Conservation (phyloP, 2,888 invertebrate species). For the Rhingia rostrata region DNA sequence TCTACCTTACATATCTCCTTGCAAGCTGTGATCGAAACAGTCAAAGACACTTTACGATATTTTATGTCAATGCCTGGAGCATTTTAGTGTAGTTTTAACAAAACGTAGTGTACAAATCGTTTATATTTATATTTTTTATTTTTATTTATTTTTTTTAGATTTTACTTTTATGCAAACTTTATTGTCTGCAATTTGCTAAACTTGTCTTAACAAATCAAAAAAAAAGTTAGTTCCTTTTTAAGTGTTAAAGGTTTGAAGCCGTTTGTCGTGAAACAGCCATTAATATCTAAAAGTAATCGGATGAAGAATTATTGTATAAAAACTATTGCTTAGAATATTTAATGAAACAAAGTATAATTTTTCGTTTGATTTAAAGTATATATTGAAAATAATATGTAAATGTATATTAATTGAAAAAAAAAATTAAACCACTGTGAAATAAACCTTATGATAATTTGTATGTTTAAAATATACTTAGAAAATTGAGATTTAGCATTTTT, state of each 20-base stretch:
- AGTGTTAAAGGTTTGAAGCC: conserved; percentile 50
- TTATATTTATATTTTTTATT: conserved; percentile 4
- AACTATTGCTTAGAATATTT: conserved; percentile 33
- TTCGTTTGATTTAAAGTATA: conserved; percentile 23
- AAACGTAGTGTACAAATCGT: conserved; percentile 59
- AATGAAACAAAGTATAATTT: conserved; percentile 8
- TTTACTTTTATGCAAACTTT: conserved; percentile 31
- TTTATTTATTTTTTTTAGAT: conserved; percentile 1
- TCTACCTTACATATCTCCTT: conserved; percentile 6
- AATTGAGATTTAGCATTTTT: conserved; percentile 24
- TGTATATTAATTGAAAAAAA: conserved; percentile 62
- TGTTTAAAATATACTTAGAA: conserved; percentile 69
- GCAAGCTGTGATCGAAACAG: neutral
- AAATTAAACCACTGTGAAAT: conserved; percentile 64
- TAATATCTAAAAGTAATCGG: conserved; percentile 40
- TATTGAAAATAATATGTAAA: conserved; percentile 35
- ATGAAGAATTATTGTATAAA: conserved; percentile 33
- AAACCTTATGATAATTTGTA: conserved; percentile 65
- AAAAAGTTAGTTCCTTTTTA: conserved; percentile 62
- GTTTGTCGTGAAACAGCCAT: conserved; percentile 52
- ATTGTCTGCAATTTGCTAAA: conserved; percentile 19
- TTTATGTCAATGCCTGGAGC: conserved; percentile 25
- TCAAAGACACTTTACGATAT: neutral
- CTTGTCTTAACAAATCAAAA: conserved; percentile 35
- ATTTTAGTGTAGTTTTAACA: conserved; percentile 16